Evolutionary conservation across 2,888 invertebrate species (phyloP).

Genomic region (Caenorhabditis sp.): DNA sequence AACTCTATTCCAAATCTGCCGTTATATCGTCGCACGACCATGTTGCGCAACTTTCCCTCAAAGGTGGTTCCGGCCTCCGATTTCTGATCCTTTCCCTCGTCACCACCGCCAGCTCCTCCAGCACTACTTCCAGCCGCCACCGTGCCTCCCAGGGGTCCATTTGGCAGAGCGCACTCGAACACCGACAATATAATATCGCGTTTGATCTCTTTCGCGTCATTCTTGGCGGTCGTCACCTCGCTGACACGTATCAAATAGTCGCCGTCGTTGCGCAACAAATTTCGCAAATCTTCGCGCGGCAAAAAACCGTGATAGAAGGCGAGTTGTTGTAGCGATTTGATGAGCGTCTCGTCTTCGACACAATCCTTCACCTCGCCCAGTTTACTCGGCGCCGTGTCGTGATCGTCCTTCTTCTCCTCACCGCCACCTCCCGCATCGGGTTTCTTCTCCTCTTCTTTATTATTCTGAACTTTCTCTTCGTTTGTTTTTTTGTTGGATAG

Average conservation of each 20-base stretch:
- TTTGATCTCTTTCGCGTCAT: neutral
- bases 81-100: neutral
- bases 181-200: constrained; percentile 28
- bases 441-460: too few relatives aligned
- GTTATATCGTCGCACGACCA: constrained; percentile 2
- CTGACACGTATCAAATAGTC: constrained; percentile 31
- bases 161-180: neutral
- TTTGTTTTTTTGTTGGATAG: too few relatives aligned
- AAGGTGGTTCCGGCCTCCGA: neutral
- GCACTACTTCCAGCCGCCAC: too few relatives aligned
- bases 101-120: neutral
- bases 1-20: constrained; percentile 9
- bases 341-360: neutral
- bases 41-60: constrained; percentile 3
- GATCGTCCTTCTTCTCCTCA: too few relatives aligned
- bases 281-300: constrained; percentile 28
- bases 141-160: neutral
- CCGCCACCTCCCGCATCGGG: too few relatives aligned
- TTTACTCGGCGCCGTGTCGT: too few relatives aligned
- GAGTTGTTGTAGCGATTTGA: neutral
- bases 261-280: constrained; percentile 13
- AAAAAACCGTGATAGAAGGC: constrained; percentile 35
- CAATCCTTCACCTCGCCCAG: neutral
- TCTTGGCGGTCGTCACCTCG: constrained; percentile 7
- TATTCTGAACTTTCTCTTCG: too few relatives aligned